These are phyloP conservation scores for Oryzias sinensis DNA, from an alignment of 2,797 vertebrate genomes.

Conservation along the genomic window DNA sequence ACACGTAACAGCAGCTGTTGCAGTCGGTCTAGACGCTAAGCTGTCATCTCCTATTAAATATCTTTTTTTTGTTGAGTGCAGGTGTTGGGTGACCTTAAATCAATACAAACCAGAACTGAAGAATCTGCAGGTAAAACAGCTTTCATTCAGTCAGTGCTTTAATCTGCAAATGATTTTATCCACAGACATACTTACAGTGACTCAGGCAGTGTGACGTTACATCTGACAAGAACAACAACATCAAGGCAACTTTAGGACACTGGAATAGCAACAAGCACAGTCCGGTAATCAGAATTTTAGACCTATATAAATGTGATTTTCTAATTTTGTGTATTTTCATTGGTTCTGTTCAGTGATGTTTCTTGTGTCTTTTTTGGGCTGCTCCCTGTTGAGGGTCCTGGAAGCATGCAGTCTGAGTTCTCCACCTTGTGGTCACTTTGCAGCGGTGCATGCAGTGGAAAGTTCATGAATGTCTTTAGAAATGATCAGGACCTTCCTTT, in stretches of 20 bases:
- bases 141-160: slow-evolving; percentile 20
- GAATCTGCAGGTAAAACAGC: neutral
- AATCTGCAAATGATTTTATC: neutral
- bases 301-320: neutral
- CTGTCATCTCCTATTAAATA: neutral
- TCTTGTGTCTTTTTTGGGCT: neutral
- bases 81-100: slow-evolving; percentile 1
- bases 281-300: neutral
- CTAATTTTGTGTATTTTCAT: neutral
- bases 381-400: neutral
- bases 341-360: neutral
- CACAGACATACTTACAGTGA: slow-evolving; percentile 1
- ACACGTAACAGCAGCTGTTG: slow-evolving; percentile 11
- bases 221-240: neutral
- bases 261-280: neutral
- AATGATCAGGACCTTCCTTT: neutral
- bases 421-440: slow-evolving; percentile 52
- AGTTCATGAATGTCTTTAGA: neutral
- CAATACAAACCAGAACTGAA: slow-evolving; percentile 11
- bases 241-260: slow-evolving; percentile 18
- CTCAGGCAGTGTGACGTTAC: neutral
- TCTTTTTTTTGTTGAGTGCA: neutral
- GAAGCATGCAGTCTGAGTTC: slow-evolving; percentile 30
- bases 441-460: slow-evolving; percentile 28
- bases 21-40: slow-evolving; percentile 25